phyloP scores from a whole-genome alignment of 2,797 vertebrate species.

The Gymnodraco acuticeps region DNA sequence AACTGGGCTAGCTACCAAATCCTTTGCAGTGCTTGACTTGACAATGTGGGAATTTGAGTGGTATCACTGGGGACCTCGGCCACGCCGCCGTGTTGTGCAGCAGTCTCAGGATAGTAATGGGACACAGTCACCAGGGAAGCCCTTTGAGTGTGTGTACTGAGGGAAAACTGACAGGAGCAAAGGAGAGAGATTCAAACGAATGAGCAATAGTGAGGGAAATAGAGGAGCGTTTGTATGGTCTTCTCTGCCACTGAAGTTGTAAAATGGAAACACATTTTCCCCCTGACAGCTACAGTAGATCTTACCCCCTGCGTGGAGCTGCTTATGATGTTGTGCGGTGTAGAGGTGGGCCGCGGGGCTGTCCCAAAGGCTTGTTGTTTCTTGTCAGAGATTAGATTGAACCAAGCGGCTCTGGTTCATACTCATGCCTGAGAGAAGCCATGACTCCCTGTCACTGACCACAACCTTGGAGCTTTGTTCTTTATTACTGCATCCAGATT shows the following conservation, averaged over 20 bases:
- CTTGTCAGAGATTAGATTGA: conserved; percentile 89
- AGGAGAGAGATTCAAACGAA: conserved; percentile 67
- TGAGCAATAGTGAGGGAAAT: conserved; percentile 71
- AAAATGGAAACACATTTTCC: conserved; percentile 80
- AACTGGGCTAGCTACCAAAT: conserved; percentile 28
- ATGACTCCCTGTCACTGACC: conserved; percentile 65
- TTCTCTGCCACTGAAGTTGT: conserved; percentile 75
- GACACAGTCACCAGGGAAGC: conserved; percentile 72
- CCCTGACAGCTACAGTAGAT: conserved; percentile 76
- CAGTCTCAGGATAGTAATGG: conserved; percentile 76
- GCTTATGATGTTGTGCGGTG: conserved; percentile 80
- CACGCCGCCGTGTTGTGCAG: conserved; percentile 68
- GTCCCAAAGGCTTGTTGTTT: conserved; percentile 84
- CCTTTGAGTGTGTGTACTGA: conserved; percentile 58
- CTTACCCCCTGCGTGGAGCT: conserved; percentile 69
- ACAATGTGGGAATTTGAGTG: conserved; percentile 43
- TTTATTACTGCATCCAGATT: conserved; percentile 45
- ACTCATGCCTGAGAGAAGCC: conserved; percentile 73
- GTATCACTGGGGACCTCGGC: conserved; percentile 39
- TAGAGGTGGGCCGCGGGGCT: conserved; percentile 66
- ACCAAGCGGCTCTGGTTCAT: conserved; percentile 78
- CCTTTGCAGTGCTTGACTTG: conserved; percentile 17
- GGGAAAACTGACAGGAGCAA: conserved; percentile 75
- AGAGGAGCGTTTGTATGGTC: conserved; percentile 65
- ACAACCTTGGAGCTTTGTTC: conserved; percentile 69